These are phyloP conservation scores for Tragelaphus buxtoni DNA, from an alignment of 2,113 vertebrate species.

Conservation along the genomic window DNA sequence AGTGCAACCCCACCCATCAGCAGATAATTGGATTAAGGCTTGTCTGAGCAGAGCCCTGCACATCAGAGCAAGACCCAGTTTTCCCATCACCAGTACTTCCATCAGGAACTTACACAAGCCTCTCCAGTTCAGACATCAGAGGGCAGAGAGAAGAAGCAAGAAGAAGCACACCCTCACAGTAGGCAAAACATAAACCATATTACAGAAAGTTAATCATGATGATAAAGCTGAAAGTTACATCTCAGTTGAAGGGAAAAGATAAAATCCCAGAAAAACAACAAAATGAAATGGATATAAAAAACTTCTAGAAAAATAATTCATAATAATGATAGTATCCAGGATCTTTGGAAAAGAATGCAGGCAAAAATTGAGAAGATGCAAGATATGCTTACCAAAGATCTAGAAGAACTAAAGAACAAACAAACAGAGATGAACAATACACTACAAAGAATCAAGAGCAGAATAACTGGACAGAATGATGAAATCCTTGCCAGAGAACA, in stretches of 20 bases:
- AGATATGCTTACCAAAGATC: not conserved
- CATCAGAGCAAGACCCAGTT: not conserved
- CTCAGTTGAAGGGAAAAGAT: not conserved
- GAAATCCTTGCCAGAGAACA: not conserved
- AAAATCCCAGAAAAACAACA: not conserved
- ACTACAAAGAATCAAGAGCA: not conserved
- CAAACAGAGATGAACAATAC: not conserved
- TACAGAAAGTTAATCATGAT: not conserved
- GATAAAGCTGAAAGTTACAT: not conserved
- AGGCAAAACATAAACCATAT: not conserved
- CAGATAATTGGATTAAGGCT: not conserved
- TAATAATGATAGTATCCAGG: not conserved
- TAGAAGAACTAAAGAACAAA: not conserved
- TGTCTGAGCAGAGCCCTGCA: not conserved
- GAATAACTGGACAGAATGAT: not conserved
- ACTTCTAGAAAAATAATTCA: not conserved
- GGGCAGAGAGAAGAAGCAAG: not conserved
- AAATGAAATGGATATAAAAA: not conserved
- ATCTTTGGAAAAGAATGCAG: not conserved
- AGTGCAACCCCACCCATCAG: not conserved
- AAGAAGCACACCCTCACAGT: not conserved
- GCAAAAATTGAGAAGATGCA: not conserved
- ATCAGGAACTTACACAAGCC: not conserved
- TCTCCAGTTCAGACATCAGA: not conserved
- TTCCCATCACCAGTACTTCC: not conserved